These are phyloP conservation scores for Scophthalmus maximus DNA, from an alignment of 2,113 vertebrate species.

Conservation along the genomic window DNA sequence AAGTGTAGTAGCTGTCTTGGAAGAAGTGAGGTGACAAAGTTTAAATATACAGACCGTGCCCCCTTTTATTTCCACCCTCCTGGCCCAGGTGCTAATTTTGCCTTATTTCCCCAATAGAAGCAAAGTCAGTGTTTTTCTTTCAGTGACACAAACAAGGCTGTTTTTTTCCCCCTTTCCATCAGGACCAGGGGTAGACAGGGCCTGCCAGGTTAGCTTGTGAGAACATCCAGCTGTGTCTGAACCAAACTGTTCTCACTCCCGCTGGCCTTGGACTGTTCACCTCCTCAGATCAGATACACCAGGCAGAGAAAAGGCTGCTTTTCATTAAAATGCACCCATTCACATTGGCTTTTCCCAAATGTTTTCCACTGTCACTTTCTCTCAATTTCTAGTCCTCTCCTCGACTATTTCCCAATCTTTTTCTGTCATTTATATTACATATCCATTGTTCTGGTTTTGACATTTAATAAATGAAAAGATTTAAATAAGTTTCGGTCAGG, in stretches of 20 bases:
- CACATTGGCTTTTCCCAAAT: not conserved
- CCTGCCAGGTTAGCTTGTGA: slow-evolving; percentile 34
- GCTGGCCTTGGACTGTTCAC: slow-evolving; percentile 61
- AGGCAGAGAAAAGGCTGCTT: slow-evolving; percentile 12
- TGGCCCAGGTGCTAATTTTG: slow-evolving; percentile 9
- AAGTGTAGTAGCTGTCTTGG: not conserved
- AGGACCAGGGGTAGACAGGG: not conserved
- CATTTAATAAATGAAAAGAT: not conserved
- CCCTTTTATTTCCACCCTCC: slow-evolving; percentile 5
- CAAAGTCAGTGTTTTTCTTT: not conserved
- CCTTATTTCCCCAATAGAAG: not conserved
- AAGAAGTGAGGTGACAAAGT: too few species aligned
- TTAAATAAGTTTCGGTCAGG: not conserved
- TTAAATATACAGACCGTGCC: not conserved
- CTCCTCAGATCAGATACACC: slow-evolving; percentile 10
- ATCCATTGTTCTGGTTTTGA: not conserved
- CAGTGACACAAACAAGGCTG: slow-evolving; percentile 35
- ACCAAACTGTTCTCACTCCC: slow-evolving; percentile 54
- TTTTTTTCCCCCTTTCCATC: slow-evolving; percentile 10
- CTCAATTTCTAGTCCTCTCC: not conserved
- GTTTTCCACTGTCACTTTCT: not conserved
- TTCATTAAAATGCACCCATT: slow-evolving; percentile 17
- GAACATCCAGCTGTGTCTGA: slow-evolving; percentile 71
- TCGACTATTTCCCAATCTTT: not conserved
- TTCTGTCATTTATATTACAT: not conserved